Evolutionary conservation across 2,888 invertebrate species (phyloP), one percentile per base, ranked within the genome.

Genomic region (Rugalucina vietnamica): DNA sequence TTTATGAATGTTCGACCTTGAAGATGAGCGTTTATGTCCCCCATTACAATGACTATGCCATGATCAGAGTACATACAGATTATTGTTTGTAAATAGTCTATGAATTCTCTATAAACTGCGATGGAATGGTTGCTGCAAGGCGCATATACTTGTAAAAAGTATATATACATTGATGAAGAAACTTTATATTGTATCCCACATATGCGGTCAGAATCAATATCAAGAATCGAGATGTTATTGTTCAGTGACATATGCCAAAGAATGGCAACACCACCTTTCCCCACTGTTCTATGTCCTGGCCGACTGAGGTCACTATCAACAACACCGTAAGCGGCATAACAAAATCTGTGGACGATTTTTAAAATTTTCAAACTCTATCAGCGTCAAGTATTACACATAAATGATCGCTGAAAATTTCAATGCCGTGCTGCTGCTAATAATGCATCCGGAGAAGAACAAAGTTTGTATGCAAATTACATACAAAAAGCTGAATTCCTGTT

Each of bases 81-180:
- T 27, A 69, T 27, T 5, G 69, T 69, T 14, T 34, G 36, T 27
- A 69, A 27, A n/a, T 69, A 65, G 24, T 77, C 77, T 39, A 77
- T 77, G 49, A 65, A 77, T 5, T 69, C 43, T 21, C 69, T 69
- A 43, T 34, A 77, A 3, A 65, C 21, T 27, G 43, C 14, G 49
- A 70, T 49, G 0, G 77, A 69, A 36, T 77, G 34, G 24, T 77
- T 77, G n/a, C 39, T 65, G 49, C 77, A 77, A 18, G 77, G 77
- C 36, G 65, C 21, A 77, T 77, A 77, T 0, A 77, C 27, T 2
- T 77, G 77, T 34, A 70, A 49, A 27, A 77, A 24, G 24, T 49
- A 77, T n/a, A 70, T 50, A 32, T 71, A 77, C 21, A 69, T 27
- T 5, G n/a, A 27, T 36, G 5, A 4, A 14, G 14, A 10, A 21